Evolutionary conservation across 2,888 invertebrate genomes (phyloP), one percentile per base, ranked within the genome.

Genomic region (Eumerus sabulonum): DNA sequence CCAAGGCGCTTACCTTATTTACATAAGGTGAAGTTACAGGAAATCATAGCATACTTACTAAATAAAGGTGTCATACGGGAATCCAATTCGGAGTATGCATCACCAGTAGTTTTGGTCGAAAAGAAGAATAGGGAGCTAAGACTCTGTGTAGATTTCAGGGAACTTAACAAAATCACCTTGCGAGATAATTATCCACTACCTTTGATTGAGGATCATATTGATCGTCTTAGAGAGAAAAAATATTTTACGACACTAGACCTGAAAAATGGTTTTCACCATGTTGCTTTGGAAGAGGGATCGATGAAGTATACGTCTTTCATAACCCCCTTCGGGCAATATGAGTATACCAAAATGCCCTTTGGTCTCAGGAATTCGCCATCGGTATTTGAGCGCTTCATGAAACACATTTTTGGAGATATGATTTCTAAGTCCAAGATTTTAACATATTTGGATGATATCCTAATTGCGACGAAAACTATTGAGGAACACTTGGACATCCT

Each of bases 181-280:
- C 47, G 68, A 9, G 81, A 77, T 38, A 82, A 82, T 57, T 73
- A 73, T 48, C 82, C 82, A 0, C 16, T 82, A 1, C 79, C 79
- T 1, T 2, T 83, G 9, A 79, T 82, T 16, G 82, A 82, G n/a
- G 79, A 82, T 57, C 27, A 45, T 18, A 48, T 35, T n/a, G 79
- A 81, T 56, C 36, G 40, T 1, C 50, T 83, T 16, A 17, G 44
- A 12, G 73, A 68, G 9, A 84, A 84, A 56, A 56, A 48, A 17
- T 79, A 76, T 56, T 84, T 83, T 60, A 7, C 83, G 83, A 66
- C 11, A 74, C 83, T 4, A 79, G 82, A 17, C 62, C 76, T 14
- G 72, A 56, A 38, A 42, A 82, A 81, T 54, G 83, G 83, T 1
- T 84, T 83, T 51, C 66, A 82, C 59, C 84, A 83, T 5, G 66